Evolutionary conservation across 2,113 vertebrate genomes (phyloP).

Genomic region (Passerina amoena): DNA sequence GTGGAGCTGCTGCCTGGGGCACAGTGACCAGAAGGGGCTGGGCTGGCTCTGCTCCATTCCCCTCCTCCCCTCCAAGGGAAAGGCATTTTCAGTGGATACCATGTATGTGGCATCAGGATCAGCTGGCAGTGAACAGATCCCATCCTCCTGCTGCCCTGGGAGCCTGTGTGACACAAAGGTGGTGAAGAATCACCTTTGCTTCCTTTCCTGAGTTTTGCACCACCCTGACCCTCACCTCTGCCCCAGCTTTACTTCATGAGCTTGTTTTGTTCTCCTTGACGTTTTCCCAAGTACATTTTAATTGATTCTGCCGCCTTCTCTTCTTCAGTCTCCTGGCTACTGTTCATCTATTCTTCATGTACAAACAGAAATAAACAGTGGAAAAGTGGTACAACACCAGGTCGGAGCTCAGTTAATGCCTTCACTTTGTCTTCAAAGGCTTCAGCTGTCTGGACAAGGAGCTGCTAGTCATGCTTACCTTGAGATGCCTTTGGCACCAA

Average conservation of each 20-base stretch:
- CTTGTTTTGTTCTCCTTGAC: neutral
- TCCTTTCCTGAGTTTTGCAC: neutral
- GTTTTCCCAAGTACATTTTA: neutral
- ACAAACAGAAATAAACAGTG: neutral
- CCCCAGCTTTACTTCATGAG: neutral
- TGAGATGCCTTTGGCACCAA: neutral
- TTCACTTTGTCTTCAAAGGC: conserved; percentile 6
- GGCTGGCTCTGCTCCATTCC: neutral
- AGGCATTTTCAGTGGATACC: neutral
- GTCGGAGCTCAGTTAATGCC: neutral
- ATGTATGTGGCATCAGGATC: neutral
- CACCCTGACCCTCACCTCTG: neutral
- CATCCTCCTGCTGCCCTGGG: neutral
- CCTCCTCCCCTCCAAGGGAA: neutral
- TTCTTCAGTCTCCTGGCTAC: neutral
- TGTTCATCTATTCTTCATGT: neutral
- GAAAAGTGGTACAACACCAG: neutral
- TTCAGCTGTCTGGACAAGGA: neutral
- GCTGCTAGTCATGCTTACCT: neutral
- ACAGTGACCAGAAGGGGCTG: rapidly evolving
- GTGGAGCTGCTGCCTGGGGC: neutral
- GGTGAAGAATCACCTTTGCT: neutral
- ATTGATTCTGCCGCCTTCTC: neutral
- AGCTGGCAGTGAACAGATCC: neutral
- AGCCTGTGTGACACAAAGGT: rapidly evolving